Conservation (phyloP, 2,113 vertebrate species). For the Ranitomeya variabilis region DNA sequence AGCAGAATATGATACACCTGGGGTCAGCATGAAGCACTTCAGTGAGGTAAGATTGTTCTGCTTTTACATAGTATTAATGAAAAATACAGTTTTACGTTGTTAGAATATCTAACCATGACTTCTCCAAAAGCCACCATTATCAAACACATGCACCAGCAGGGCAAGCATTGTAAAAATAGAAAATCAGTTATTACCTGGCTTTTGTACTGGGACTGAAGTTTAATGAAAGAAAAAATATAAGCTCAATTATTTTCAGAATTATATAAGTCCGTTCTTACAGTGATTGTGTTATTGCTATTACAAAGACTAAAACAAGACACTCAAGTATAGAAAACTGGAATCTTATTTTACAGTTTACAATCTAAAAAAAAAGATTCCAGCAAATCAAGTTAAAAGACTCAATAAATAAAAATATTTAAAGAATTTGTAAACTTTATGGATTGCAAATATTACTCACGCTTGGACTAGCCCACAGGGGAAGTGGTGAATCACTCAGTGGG, state of each 20-base stretch:
- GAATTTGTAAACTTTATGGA: neutral
- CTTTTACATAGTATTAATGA: slow-evolving; percentile 56
- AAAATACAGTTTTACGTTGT: slow-evolving; percentile 15
- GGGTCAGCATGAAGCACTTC: slow-evolving; percentile 58
- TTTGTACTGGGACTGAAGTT: slow-evolving; percentile 80
- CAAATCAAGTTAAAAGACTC: neutral
- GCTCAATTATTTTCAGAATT: neutral
- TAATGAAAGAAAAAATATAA: slow-evolving; percentile 58
- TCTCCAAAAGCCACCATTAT: slow-evolving; percentile 62
- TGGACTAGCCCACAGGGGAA: too few species aligned
- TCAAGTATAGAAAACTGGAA: neutral
- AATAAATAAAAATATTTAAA: neutral
- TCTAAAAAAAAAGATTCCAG: neutral
- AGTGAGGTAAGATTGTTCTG: slow-evolving; percentile 55
- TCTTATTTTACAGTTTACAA: neutral
- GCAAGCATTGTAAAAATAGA: slow-evolving; percentile 69
- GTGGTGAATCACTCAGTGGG: too few species aligned
- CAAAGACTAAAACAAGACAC: neutral
- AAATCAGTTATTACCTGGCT: slow-evolving; percentile 84
- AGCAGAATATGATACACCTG: slow-evolving; percentile 58
- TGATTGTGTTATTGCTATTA: neutral
- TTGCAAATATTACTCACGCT: neutral
- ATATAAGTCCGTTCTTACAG: neutral
- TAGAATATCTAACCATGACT: slow-evolving; percentile 31
- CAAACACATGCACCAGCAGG: slow-evolving; percentile 69